Conservation (phyloP, 2,888 invertebrate species). For the Azorinus chamasolen region DNA sequence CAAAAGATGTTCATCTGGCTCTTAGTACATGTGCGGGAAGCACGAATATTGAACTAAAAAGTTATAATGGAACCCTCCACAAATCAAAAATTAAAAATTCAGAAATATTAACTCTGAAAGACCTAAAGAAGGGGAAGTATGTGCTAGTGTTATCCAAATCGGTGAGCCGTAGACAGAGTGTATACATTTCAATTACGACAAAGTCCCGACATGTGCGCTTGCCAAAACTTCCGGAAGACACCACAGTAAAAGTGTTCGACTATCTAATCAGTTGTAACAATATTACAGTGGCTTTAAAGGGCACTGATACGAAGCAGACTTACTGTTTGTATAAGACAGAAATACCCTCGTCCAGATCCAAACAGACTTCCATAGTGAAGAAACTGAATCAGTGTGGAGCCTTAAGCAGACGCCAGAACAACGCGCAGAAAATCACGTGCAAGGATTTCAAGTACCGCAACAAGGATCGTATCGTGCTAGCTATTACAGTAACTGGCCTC, state of each 20-base stretch:
- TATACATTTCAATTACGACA: slow-evolving; percentile 68
- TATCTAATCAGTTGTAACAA: slow-evolving; percentile 81
- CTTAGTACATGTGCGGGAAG: slow-evolving; percentile 72
- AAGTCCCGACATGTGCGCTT: slow-evolving; percentile 69
- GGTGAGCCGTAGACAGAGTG: slow-evolving; percentile 63
- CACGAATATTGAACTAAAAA: slow-evolving; percentile 67
- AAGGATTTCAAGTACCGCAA: slow-evolving; percentile 68
- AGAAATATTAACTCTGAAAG: slow-evolving; percentile 66
- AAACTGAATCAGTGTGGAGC: slow-evolving; percentile 64
- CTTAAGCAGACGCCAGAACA: slow-evolving; percentile 37
- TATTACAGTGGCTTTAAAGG: slow-evolving; percentile 84
- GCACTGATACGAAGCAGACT: slow-evolving; percentile 79
- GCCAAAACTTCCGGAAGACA: slow-evolving; percentile 81
- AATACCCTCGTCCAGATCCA: slow-evolving; percentile 45
- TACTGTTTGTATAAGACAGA: slow-evolving; percentile 84
- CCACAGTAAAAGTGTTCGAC: slow-evolving; percentile 79
- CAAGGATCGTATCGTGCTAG: slow-evolving; percentile 73
- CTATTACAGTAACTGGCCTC: slow-evolving; percentile 79
- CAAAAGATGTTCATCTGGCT: slow-evolving; percentile 62
- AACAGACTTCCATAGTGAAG: slow-evolving; percentile 45
- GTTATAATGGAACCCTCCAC: slow-evolving; percentile 62
- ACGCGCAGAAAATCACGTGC: slow-evolving; percentile 63
- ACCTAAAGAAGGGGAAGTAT: slow-evolving; percentile 72
- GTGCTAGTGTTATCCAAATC: slow-evolving; percentile 66
- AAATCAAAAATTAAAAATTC: slow-evolving; percentile 68